phyloP scores from a whole-genome alignment of 2,797 vertebrate species.

The Melopsittacus undulatus region DNA sequence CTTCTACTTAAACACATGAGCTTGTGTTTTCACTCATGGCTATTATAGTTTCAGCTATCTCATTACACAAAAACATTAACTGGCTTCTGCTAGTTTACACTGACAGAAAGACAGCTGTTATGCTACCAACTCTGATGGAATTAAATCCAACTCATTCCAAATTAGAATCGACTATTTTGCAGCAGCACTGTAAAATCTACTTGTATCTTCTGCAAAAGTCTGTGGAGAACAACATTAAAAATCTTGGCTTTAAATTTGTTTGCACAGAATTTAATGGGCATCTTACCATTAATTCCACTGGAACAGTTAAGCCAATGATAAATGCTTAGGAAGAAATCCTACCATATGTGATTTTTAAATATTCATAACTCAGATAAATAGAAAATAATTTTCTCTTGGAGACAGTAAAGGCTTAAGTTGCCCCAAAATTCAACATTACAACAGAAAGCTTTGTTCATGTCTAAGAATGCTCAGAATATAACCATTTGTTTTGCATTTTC shows the following conservation, averaged over 20 bases:
- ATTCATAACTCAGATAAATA: neutral
- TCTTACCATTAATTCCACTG: constrained; percentile 14
- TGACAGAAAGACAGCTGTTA: neutral
- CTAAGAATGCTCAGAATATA: neutral
- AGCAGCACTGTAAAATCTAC: neutral
- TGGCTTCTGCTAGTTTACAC: neutral
- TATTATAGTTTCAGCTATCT: neutral
- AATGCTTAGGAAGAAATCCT: constrained; percentile 3
- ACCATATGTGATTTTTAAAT: neutral
- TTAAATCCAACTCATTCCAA: neutral
- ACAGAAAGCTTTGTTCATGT: neutral
- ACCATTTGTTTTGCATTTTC: rapidly evolving
- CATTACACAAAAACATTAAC: neutral
- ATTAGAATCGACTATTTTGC: neutral
- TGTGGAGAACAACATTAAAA: neutral
- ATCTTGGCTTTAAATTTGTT: neutral
- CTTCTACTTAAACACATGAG: neutral
- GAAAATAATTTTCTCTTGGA: neutral
- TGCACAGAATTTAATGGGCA: neutral
- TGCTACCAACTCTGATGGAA: neutral
- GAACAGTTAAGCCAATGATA: neutral
- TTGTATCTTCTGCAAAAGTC: neutral
- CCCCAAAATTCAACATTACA: neutral
- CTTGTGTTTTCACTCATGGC: neutral
- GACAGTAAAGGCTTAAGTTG: neutral